Conservation (phyloP, 2,113 vertebrate genomes). For the Struthio camelus region DNA sequence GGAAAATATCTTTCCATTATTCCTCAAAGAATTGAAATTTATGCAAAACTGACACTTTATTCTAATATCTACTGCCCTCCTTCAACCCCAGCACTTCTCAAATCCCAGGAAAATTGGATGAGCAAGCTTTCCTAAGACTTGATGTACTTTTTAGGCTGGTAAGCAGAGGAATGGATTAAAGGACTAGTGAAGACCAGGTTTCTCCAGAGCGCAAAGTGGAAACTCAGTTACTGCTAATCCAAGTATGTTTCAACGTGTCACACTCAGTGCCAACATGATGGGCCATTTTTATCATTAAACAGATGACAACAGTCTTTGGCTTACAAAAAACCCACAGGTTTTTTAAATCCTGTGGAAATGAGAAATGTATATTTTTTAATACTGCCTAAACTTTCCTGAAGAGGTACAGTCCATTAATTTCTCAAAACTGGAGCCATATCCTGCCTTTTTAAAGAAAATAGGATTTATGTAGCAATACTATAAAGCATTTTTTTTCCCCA, state of each 20-base stretch:
- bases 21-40: not conserved
- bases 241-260: not conserved
- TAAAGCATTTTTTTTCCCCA: not conserved
- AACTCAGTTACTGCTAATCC: not conserved
- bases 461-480: not conserved
- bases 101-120: not conserved
- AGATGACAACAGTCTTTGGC: not conserved
- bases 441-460: not conserved
- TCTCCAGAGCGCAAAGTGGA: not conserved
- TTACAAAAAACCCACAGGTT: not conserved
- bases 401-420: accelerated
- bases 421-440: not conserved
- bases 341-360: not conserved
- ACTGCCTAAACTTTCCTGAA: not conserved
- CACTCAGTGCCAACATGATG: not conserved
- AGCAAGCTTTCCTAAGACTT: not conserved
- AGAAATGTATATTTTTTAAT: not conserved
- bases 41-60: not conserved
- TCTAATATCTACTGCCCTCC: not conserved
- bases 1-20: not conserved
- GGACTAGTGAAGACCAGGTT: not conserved
- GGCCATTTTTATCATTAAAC: not conserved
- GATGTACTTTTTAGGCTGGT: not conserved
- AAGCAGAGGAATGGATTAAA: not conserved
- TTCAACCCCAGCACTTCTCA: not conserved